These are phyloP conservation scores for Papio anubis DNA, from an alignment of 2,113 vertebrate genomes.

Conservation along the genomic window DNA sequence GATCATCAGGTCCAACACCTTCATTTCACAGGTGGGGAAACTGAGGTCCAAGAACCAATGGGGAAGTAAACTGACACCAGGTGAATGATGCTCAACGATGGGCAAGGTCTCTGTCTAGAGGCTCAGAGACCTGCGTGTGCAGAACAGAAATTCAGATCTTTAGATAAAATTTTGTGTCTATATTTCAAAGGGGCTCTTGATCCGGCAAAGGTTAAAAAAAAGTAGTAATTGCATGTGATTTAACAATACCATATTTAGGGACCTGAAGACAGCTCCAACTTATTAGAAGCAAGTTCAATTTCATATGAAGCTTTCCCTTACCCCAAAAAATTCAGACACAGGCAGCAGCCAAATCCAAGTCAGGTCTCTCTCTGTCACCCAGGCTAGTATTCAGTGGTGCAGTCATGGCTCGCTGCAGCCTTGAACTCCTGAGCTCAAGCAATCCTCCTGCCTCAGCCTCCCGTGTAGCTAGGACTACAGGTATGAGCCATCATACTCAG, in stretches of 20 bases:
- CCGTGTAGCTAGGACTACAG: not conserved
- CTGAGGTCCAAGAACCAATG: not conserved
- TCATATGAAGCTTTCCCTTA: fast-evolving
- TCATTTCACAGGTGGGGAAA: not conserved
- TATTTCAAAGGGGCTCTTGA: not conserved
- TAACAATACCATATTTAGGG: not conserved
- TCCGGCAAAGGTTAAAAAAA: not conserved
- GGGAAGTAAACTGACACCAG: fast-evolving
- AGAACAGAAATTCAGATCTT: not conserved
- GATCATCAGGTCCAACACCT: no score
- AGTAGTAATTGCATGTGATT: no score
- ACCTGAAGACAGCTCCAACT: not conserved
- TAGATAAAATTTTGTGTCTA: not conserved
- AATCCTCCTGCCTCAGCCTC: not conserved
- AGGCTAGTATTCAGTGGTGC: no score
- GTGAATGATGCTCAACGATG: not conserved
- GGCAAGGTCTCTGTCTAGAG: no score
- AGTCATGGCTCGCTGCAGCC: not conserved
- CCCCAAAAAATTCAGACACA: not conserved
- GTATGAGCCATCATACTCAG: not conserved
- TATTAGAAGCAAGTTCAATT: not conserved
- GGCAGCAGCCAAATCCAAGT: not conserved
- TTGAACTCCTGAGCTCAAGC: not conserved
- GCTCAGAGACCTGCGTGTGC: fast-evolving
- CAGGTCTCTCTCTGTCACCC: not conserved